phyloP scores from a whole-genome alignment of 2,797 vertebrate genomes.

The Gouania willdenowi region DNA sequence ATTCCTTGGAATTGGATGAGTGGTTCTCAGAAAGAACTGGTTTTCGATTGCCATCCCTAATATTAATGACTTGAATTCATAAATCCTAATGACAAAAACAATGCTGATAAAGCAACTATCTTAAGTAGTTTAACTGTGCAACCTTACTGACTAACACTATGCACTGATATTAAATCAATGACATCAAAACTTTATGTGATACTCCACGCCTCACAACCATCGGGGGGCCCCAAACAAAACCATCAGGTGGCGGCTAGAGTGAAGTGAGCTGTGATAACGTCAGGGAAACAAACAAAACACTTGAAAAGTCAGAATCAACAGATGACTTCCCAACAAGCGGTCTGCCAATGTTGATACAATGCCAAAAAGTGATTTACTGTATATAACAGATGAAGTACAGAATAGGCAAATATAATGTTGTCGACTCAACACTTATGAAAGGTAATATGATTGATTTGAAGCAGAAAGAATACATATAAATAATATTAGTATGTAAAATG shows the following conservation, averaged over 20 bases:
- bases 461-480: no score
- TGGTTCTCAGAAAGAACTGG: no score
- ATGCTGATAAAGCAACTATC: background rate
- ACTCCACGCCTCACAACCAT: background rate
- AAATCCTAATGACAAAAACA: background rate
- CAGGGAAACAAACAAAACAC: background rate
- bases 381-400: no score
- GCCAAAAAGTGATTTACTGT: background rate
- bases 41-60: no score
- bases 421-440: no score
- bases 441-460: no score
- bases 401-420: no score
- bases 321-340: background rate
- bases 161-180: background rate
- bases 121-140: background rate
- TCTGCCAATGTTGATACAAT: background rate
- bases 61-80: no score
- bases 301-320: background rate
- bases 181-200: background rate
- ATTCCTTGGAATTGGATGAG: no score
- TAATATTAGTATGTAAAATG: no score
- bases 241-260: constrained; percentile 6
- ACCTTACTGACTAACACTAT: background rate
- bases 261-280: background rate
- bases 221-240: constrained; percentile 5